Conservation (phyloP, 2,888 invertebrate species). For the Portevinia maculata region DNA sequence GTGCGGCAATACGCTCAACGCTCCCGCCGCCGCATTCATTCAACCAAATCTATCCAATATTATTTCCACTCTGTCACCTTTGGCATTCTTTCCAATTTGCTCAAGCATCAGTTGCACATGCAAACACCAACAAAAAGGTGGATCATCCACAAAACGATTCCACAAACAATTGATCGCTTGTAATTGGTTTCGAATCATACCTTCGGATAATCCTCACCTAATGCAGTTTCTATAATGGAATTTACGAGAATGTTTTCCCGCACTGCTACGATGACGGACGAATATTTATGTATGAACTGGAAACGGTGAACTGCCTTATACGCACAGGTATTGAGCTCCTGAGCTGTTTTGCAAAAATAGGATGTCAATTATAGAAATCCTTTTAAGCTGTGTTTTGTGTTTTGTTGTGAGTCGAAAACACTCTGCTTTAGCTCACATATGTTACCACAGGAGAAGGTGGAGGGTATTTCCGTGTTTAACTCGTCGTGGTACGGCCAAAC, state of each 20-base stretch:
- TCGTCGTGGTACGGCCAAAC: constrained; percentile 66
- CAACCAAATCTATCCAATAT: constrained; percentile 64
- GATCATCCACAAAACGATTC: constrained; percentile 64
- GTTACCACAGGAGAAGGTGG: constrained; percentile 17
- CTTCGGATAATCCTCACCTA: constrained; percentile 69
- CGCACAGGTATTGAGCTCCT: constrained; percentile 2
- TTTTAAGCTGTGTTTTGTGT: constrained; percentile 70
- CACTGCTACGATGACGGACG: too few species aligned
- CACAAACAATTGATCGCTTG: constrained; percentile 61
- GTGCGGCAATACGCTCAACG: constrained; percentile 10
- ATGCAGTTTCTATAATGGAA: constrained; percentile 71
- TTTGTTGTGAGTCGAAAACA: constrained; percentile 31
- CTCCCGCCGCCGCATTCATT: constrained; percentile 31
- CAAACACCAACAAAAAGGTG: constrained; percentile 41
- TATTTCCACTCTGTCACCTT: constrained; percentile 80
- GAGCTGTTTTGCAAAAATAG: constrained; percentile 71
- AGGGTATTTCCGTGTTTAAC: constrained; percentile 69
- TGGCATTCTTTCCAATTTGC: constrained; percentile 65
- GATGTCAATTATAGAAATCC: constrained; percentile 75
- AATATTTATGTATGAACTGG: too few species aligned
- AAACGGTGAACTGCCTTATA: background rate
- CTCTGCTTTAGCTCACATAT: constrained; percentile 43
- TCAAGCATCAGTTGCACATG: constrained; percentile 65
- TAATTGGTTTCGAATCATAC: constrained; percentile 74
- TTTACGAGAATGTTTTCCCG: constrained; percentile 70